Base-by-base conservation (phyloP, 1,140 invertebrate species). In the Ctenoplectra terminalis region DNA sequence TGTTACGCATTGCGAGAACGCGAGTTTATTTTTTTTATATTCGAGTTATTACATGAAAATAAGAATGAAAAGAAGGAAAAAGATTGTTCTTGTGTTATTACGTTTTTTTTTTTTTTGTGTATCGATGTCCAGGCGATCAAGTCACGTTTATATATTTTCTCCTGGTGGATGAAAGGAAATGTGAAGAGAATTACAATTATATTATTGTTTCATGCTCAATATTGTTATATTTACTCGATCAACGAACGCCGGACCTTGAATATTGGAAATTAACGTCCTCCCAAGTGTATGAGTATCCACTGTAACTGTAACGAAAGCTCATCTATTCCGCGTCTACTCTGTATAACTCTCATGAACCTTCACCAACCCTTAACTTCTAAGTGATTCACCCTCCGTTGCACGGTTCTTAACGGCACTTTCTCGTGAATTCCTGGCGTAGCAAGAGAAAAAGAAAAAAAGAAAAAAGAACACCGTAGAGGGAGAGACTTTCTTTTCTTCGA, bases 161-260 rank as follows among this genome's bases (percentile, higher is more conserved):
- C 34, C 37, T 73, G 56, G 37, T 63, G 48, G 20, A 73, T 48
- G 72, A 83, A 81, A 64, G 58, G 50, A 71, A 80, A 73, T 87
- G 76, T 83, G 66, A 83, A 83, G 71, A 66, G 79, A 74, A 80
- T 83, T 66, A 72, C 50, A 72, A 75, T 86, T 83, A 81, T 86
- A 83, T 61, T 40, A 79, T 70, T 71, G 67, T 86, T 86, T 80
- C 46, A 74, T 87, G 74, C 76, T 58, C 54, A 86, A 58, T 58
- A 82, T 74, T 77, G 80, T 73, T 83, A 52, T 75, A 46, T 80
- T 79, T 74, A 86, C 43, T 67, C 58, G 61, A 71, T 70, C 34
- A 80, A 69, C 23, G 75, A 40, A 8, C 46, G 52, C 26, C 54
- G 46, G 34, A 78, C 69, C 67, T 83, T 71, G 54, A 73, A 86